Evolutionary conservation across 2,888 invertebrate genomes (phyloP).

Genomic region (Rotaria magnacalcarata): DNA sequence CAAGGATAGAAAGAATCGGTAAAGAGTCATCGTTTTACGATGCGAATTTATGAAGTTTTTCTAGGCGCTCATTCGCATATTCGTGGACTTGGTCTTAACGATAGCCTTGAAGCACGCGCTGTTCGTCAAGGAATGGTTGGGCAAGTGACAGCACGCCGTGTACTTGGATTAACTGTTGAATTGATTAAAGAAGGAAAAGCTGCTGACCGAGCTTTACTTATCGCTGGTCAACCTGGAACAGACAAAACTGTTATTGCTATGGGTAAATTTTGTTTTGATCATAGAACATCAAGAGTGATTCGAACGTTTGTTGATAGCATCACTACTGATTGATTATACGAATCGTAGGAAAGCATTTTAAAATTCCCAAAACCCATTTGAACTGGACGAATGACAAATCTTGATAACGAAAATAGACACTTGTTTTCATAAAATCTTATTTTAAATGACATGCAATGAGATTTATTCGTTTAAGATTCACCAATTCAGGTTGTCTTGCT

Average conservation of each 20-base stretch:
- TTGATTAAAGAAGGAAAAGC: slow-evolving; percentile 98
- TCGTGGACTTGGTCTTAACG: slow-evolving; percentile 86
- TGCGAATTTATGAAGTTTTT: not conserved
- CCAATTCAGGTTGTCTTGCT: too few relatives aligned
- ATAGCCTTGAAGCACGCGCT: slow-evolving; percentile 82
- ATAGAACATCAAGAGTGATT: too few relatives aligned
- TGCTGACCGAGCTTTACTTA: slow-evolving; percentile 83
- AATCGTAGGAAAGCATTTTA: too few relatives aligned
- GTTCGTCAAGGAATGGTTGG: slow-evolving; percentile 95
- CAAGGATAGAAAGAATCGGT: slow-evolving; percentile 44
- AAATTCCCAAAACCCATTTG: too few relatives aligned
- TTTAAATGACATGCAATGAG: too few relatives aligned
- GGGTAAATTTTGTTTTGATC: slow-evolving; percentile 62
- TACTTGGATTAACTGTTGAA: slow-evolving; percentile 87
- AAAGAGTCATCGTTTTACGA: not conserved
- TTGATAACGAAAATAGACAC: too few relatives aligned
- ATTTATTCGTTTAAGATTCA: too few relatives aligned
- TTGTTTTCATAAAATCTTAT: too few relatives aligned
- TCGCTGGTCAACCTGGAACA: slow-evolving; percentile 93
- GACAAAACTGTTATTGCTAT: slow-evolving; percentile 97
- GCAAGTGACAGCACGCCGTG: slow-evolving; percentile 77
- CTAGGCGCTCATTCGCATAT: slow-evolving; percentile 88
- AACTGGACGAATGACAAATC: too few relatives aligned
- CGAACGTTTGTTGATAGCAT: too few relatives aligned
- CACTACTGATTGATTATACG: too few relatives aligned